phyloP scores from a whole-genome alignment of 2,888 invertebrate genomes.

The Drosophila greeni region DNA sequence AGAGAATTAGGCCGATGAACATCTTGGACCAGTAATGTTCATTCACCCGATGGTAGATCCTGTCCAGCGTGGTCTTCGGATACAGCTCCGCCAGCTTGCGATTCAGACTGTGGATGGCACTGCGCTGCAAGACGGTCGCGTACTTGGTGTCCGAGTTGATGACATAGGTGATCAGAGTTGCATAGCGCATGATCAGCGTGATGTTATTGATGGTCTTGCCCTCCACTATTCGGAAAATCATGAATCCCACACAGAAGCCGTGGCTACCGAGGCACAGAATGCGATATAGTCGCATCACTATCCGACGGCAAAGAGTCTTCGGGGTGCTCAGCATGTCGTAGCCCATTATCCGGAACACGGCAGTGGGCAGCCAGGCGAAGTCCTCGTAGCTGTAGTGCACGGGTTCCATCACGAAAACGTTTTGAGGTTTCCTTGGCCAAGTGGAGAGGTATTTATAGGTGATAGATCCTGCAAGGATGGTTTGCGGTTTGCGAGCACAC shows the following conservation, averaged over 20 bases:
- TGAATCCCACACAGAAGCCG: slow-evolving; percentile 13
- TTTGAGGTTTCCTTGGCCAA: background rate
- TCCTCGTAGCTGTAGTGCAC: slow-evolving; percentile 43
- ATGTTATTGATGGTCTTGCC: slow-evolving; percentile 24
- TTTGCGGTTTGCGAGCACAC: slow-evolving; percentile 40
- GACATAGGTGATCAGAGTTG: slow-evolving; percentile 33
- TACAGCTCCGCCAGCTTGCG: slow-evolving; percentile 34
- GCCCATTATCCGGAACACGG: slow-evolving; percentile 36
- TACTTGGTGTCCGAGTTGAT: slow-evolving; percentile 53
- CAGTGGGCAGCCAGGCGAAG: slow-evolving; percentile 42
- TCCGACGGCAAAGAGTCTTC: background rate
- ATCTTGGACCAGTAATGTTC: slow-evolving; percentile 48
- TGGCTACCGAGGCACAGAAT: slow-evolving; percentile 38
- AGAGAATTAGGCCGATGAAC: slow-evolving; percentile 7
- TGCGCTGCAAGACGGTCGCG: slow-evolving; percentile 35
- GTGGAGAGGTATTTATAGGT: slow-evolving; percentile 40
- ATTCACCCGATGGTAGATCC: slow-evolving; percentile 36
- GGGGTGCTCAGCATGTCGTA: slow-evolving; percentile 29
- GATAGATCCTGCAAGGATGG: slow-evolving; percentile 12
- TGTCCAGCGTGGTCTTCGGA: slow-evolving; percentile 30
- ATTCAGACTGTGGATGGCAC: slow-evolving; percentile 27
- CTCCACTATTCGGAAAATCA: slow-evolving; percentile 37
- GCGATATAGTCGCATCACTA: slow-evolving; percentile 33
- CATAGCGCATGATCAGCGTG: slow-evolving; percentile 32
- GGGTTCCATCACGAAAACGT: slow-evolving; percentile 32